phyloP scores from a whole-genome alignment of 1,140 invertebrate species.

The Physella acuta region DNA sequence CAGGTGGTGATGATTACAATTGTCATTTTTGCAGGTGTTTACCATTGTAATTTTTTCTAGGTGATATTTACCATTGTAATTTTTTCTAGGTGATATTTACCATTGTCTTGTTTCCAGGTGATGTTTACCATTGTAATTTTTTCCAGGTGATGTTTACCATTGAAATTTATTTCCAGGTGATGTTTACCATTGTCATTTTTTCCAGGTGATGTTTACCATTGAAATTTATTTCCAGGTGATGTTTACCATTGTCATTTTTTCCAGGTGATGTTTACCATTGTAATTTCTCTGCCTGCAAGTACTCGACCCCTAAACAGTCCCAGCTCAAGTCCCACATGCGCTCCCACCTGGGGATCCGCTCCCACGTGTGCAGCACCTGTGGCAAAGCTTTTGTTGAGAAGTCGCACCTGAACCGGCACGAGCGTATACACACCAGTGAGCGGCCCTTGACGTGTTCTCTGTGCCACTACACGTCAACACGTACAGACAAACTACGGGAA shows the following conservation, averaged over 20 bases:
- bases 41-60: no score
- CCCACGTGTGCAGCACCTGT: slow-evolving; percentile 68
- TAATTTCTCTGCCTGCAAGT: slow-evolving; percentile 68
- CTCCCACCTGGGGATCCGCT: slow-evolving; percentile 68
- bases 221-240: slow-evolving; percentile 67
- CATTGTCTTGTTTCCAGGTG: no score
- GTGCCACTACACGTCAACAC: slow-evolving; percentile 70
- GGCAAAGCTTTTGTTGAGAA: slow-evolving; percentile 71
- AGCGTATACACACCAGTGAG: slow-evolving; percentile 68
- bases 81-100: no score
- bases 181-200: no score
- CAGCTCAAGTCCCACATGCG: slow-evolving; percentile 70
- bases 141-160: no score
- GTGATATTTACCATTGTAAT: no score
- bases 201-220: slow-evolving; percentile 67
- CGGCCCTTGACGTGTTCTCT: slow-evolving; percentile 64
- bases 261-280: slow-evolving; percentile 68
- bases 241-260: no score
- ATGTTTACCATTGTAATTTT: no score
- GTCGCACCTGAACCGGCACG: slow-evolving; percentile 69
- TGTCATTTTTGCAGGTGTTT: no score
- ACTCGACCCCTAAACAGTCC: slow-evolving; percentile 70
- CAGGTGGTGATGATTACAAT: no score
- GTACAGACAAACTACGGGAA: slow-evolving; percentile 72
- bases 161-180: no score